Evolutionary conservation across 1,140 invertebrate genomes (phyloP).

Genomic region (Zaprionus kolodkinae): DNA sequence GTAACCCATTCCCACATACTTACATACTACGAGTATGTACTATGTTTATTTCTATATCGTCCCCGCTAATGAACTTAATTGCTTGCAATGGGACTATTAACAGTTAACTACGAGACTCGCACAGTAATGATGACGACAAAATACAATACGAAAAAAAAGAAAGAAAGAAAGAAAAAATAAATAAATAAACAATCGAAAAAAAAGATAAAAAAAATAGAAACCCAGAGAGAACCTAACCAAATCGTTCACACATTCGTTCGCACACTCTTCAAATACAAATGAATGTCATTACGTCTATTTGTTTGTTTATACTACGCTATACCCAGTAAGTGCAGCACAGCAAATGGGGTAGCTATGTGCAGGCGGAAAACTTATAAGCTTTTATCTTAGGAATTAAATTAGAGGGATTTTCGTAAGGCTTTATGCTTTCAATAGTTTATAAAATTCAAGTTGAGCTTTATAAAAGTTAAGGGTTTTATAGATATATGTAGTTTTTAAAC

Average conservation of each 20-base stretch:
- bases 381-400: not conserved
- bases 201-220: constrained; percentile 5
- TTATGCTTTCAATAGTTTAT: not conserved
- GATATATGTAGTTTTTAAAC: no score
- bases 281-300: constrained; percentile 44
- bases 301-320: constrained; percentile 14
- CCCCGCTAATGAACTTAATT: constrained; percentile 64
- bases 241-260: constrained; percentile 60
- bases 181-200: not conserved
- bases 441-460: no score
- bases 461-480: no score
- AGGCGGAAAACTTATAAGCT: not conserved
- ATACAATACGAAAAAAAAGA: not conserved
- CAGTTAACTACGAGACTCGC: constrained; percentile 48
- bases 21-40: no score
- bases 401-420: not conserved
- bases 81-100: constrained; percentile 69
- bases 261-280: constrained; percentile 57
- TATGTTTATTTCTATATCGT: not conserved
- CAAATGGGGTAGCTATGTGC: not conserved
- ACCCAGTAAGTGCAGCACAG: not conserved
- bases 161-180: not conserved
- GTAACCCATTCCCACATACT: constrained; percentile 15
- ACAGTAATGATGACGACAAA: constrained; percentile 32
- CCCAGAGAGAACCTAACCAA: constrained; percentile 42